Evolutionary conservation across 2,113 vertebrate genomes (phyloP), one percentile per base, ranked within the genome.

Genomic region (Pantherophis guttatus): DNA sequence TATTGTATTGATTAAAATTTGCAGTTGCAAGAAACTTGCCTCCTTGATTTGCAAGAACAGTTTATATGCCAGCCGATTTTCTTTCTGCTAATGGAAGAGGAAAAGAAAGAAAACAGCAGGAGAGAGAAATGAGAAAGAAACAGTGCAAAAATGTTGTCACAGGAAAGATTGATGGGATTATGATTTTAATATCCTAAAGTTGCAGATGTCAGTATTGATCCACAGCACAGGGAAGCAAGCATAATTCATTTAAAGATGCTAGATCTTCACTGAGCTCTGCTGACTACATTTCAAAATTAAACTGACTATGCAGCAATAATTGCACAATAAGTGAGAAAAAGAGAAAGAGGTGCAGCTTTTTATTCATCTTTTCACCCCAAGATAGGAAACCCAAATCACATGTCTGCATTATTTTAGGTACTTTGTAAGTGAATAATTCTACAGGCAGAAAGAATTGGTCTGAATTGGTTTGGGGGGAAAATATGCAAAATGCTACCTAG

Each of bases 161-260:
- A n/a, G 33, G 50, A 89, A 91, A 91, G 89, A 94, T 44, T n/a
- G 89, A 17, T 62, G 93, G n/a, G 44, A 52, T 52, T 96, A 8
- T 94, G 91, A 93, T 92, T 95, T 96, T 93, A 90, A 24, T 89
- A 92, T 91, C 94, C 95, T 96, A 93, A 96, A 94, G 89, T 26
- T 96, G 52, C 65, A 94, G 95, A 58, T 75, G 91, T 90, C 48
- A 88, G 86, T 95, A 91, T 95, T 96, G 93, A 53, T 10, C 88
- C 94, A 93, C 70, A 88, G 26, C 88, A 95, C 90, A 94, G 57
- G 92, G 93, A 96, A 96, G 94, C 85, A 93, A 95, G 91, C 62
- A 96, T 92, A 89, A 93, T 91, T 93, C 95, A 94, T 81, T 81
- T 95, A 90, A 96, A 96, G 90, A 92, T 93, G 96, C 21, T 90